A percentile compares a stretch with the other conserved stretches of the same genome.
These are phyloP conservation scores for Malurus cyaneus DNA, from an alignment of 2,113 vertebrate species.

Conservation along the genomic window DNA sequence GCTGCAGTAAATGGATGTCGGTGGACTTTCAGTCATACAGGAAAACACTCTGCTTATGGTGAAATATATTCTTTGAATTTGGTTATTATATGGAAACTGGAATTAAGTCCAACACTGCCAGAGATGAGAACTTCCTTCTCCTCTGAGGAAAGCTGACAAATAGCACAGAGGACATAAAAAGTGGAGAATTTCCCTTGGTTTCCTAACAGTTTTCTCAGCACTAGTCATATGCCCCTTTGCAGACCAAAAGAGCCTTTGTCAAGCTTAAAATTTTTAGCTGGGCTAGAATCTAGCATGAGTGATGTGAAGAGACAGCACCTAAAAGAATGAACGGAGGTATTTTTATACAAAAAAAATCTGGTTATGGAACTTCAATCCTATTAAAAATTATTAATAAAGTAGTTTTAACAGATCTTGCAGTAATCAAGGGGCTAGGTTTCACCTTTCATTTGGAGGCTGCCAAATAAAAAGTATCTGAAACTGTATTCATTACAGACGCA, in stretches of 20 bases:
- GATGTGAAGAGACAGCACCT: neutral
- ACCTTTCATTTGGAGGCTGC: neutral
- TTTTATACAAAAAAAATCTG: neutral
- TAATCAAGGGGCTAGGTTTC: neutral
- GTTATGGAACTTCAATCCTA: neutral
- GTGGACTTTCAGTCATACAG: neutral
- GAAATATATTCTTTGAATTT: neutral
- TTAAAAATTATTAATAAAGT: neutral
- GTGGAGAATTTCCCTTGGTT: neutral
- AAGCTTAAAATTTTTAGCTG: neutral
- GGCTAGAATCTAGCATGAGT: neutral
- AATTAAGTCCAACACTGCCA: neutral
- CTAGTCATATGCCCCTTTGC: neutral
- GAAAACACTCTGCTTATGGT: neutral
- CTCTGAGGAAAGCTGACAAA: neutral
- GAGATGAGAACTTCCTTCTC: neutral
- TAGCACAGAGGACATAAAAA: neutral
- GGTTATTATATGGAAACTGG: neutral
- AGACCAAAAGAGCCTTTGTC: neutral
- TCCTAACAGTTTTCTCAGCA: neutral
- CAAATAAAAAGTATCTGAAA: neutral
- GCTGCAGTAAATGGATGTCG: rapidly evolving
- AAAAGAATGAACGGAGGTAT: neutral
- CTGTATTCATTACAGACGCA: neutral
- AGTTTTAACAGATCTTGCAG: neutral